Base-by-base conservation (phyloP, 2,797 vertebrate genomes). In the Typhlichthys subterraneus region DNA sequence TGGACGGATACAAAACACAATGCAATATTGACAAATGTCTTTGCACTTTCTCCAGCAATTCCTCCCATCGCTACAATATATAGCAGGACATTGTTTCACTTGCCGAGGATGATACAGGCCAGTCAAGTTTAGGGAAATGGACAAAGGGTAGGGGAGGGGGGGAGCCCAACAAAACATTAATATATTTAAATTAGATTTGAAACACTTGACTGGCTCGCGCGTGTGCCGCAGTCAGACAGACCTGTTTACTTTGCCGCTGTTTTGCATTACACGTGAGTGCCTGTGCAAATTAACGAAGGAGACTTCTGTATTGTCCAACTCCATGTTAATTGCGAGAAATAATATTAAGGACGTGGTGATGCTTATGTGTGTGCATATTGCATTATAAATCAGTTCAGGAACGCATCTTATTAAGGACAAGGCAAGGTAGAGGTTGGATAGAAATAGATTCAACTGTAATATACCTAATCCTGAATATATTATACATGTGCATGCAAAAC, bases 141-240 rank as follows among this genome's bases (percentile, higher is more conserved):
- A 90, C 89, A 89, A 89, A 90, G 88, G 7, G 33, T 6, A 63
- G 19, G n/a, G 13, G 14, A 9, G 4, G 8, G 14, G 15, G 42
- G 13, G 42, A 45, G 9, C 1, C 45, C 14, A 57, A n/a, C 82
- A 77, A 89, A 91, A 91, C 88, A 92, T 91, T 93, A 89, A 91
- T 93, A 90, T 93, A 93, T 93, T 93, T 92, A 93, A 93, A 93
- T 93, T 89, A 89, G 91, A 89, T 92, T 90, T 91, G 91, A 86
- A 91, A 92, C 92, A 93, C 91, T 93, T 88, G 85, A 93, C 82
- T 92, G 91, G 85, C 65, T 91, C 73, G 54, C 8, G 75, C 61
- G 47, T 70, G 75, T 45, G 69, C 52, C 74, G 54, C 56, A 76
- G 81, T 83, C 80, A 68, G 82, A 73, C 69, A 79, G 87, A 88